Conservation (phyloP, 2,113 vertebrate species). For the Isurus oxyrinchus region DNA sequence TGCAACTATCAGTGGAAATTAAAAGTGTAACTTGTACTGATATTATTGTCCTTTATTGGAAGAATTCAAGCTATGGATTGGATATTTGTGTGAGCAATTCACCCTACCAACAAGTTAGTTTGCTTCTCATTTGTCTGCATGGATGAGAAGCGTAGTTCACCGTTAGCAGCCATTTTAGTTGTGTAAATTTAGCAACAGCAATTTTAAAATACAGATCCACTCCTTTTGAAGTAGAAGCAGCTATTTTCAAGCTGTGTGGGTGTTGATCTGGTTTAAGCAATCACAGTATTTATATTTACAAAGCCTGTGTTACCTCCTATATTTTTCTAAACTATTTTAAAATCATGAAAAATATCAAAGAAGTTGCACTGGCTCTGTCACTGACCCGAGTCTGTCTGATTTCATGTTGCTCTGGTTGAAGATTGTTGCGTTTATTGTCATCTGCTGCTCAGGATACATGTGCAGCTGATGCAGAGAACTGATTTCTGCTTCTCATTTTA, state of each 20-base stretch:
- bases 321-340: neutral
- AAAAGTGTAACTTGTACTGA: neutral
- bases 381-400: neutral
- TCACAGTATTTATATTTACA: neutral
- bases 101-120: neutral
- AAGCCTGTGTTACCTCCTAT: neutral
- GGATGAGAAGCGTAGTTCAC: neutral
- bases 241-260: neutral
- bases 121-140: neutral
- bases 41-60: neutral
- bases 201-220: neutral
- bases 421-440: neutral
- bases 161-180: neutral
- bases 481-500: neutral
- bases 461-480: neutral
- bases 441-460: neutral
- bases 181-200: neutral
- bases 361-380: neutral
- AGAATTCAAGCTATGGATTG: neutral
- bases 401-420: neutral
- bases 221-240: neutral
- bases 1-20: neutral
- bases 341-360: neutral
- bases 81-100: neutral
- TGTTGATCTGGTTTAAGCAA: neutral